Evolutionary conservation across 1,140 invertebrate species (phyloP).

Genomic region (Pentalonia nigronervosa): DNA sequence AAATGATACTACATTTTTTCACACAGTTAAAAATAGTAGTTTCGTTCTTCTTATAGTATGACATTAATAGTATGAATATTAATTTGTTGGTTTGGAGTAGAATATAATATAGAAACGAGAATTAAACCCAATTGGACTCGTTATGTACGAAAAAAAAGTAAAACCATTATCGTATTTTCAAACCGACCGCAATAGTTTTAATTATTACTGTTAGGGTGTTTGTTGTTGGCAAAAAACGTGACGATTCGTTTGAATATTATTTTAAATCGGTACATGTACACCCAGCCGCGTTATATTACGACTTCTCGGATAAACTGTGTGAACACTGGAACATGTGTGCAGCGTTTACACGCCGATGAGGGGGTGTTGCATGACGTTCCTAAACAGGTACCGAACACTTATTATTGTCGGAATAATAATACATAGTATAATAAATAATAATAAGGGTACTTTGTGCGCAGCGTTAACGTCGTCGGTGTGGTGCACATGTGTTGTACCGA

Average conservation of each 20-base stretch:
- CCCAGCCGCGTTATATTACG: neutral
- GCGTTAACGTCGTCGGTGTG: neutral
- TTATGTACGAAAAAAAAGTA: neutral
- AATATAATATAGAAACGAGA: neutral
- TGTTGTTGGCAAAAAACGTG: neutral
- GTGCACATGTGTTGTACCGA: neutral
- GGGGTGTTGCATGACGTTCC: conserved; percentile 39
- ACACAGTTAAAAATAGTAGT: too few species aligned
- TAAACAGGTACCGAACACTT: conserved; percentile 32
- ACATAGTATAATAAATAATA: conserved; percentile 1
- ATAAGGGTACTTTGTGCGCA: neutral
- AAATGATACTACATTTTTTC: too few species aligned
- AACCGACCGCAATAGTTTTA: neutral
- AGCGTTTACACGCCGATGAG: neutral
- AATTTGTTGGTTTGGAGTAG: too few species aligned
- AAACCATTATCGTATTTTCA: neutral
- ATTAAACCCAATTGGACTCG: neutral
- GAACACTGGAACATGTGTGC: conserved; percentile 1
- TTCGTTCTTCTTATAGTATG: too few species aligned
- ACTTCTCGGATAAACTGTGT: neutral
- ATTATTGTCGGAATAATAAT: conserved; percentile 7
- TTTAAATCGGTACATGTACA: neutral
- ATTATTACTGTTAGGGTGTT: neutral
- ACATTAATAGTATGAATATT: too few species aligned
- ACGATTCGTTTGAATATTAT: conserved; percentile 2